Evolutionary conservation across 2,113 vertebrate species (phyloP).

Genomic region (Rhinolophus sinicus): DNA sequence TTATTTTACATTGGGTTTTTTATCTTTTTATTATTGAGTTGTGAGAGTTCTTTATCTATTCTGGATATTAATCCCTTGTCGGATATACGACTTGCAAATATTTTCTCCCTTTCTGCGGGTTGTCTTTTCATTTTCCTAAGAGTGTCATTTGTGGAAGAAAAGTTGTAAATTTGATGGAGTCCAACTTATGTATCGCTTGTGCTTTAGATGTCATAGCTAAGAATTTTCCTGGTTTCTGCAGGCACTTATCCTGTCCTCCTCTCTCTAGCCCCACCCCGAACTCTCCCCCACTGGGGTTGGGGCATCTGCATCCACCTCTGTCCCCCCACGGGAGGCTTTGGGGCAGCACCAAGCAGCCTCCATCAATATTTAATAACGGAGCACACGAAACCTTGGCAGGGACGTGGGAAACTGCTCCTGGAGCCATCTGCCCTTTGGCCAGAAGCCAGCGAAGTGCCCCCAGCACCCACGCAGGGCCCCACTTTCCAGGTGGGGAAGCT

Average conservation of each 20-base stretch:
- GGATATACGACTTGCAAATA: not conserved
- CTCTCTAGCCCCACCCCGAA: not conserved
- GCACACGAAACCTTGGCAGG: not conserved
- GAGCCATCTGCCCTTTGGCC: not conserved
- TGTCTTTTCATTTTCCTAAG: not conserved
- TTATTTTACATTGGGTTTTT: not conserved
- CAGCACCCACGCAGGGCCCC: not conserved
- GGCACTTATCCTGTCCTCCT: not conserved
- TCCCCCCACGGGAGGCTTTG: not conserved
- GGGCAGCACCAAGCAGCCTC: not conserved
- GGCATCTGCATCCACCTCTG: not conserved
- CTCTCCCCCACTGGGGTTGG: not conserved
- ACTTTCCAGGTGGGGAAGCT: not conserved
- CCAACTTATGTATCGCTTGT: not conserved
- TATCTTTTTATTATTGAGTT: not conserved
- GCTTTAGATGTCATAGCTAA: not conserved
- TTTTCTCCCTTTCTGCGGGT: not conserved
- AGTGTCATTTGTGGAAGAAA: not conserved
- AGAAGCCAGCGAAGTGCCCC: not conserved
- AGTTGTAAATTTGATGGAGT: not conserved
- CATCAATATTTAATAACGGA: constrained; percentile 13
- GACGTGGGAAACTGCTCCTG: not conserved
- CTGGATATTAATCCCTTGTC: not conserved
- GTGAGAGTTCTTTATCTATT: not conserved
- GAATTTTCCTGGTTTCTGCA: not conserved